Conservation (phyloP, 2,797 vertebrate genomes). For the Acanthornis magna region DNA sequence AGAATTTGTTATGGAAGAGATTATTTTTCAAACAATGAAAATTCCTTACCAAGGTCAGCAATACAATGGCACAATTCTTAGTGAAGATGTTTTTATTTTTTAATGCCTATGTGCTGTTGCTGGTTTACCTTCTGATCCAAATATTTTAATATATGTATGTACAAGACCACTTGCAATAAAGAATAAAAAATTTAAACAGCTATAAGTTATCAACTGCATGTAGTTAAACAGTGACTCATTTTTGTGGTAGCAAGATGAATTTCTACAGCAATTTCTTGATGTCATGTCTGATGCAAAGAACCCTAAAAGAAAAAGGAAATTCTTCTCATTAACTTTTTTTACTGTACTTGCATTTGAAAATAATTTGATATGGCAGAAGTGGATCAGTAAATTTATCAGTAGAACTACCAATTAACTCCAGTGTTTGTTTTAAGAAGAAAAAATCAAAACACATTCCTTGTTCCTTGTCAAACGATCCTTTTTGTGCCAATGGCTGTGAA, state of each 20-base stretch:
- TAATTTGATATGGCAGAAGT: background rate
- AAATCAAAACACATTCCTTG: background rate
- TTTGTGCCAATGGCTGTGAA: background rate
- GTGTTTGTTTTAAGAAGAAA: background rate
- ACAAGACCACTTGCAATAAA: conserved; percentile 80
- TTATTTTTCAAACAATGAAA: background rate
- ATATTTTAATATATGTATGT: conserved; percentile 81
- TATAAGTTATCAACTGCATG: conserved; percentile 75
- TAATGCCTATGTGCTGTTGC: conserved; percentile 79
- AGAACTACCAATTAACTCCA: background rate
- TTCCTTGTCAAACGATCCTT: background rate
- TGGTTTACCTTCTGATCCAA: conserved; percentile 80
- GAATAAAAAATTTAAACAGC: conserved; percentile 50
- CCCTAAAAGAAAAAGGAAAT: conserved; percentile 46
- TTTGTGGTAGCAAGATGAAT: conserved; percentile 80
- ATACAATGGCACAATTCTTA: conserved; percentile 81
- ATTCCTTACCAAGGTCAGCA: conserved; percentile 77
- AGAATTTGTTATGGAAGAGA: background rate
- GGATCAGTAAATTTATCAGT: background rate
- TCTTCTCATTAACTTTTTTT: background rate
- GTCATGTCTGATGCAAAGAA: conserved; percentile 83
- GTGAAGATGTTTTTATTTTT: conserved; percentile 82
- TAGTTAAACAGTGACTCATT: conserved; percentile 82
- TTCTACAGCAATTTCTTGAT: conserved; percentile 81
- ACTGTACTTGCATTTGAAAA: background rate